phyloP scores from a whole-genome alignment of 2,888 invertebrate genomes.

The Nycteola revayana region DNA sequence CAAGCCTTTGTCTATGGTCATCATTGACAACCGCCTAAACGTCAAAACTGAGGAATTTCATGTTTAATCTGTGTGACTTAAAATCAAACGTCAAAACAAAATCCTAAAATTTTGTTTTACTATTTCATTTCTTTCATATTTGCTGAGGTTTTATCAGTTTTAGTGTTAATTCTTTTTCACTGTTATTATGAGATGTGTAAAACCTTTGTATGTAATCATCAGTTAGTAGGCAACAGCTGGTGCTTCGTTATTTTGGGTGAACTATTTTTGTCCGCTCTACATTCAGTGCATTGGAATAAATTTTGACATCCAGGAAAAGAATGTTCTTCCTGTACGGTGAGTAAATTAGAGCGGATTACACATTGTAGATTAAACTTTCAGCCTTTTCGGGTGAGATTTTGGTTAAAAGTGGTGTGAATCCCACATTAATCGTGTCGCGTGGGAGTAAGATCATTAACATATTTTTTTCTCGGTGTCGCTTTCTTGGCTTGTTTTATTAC shows the following conservation, averaged over 20 bases:
- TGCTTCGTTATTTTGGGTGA: slow-evolving; percentile 71
- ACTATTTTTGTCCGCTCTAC: slow-evolving; percentile 81
- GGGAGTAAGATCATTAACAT: slow-evolving; percentile 54
- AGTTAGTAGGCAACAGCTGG: slow-evolving; percentile 21
- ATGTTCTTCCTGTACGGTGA: slow-evolving; percentile 71
- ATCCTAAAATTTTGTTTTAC: slow-evolving; percentile 57
- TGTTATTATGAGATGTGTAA: slow-evolving; percentile 26
- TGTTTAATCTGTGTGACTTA: slow-evolving; percentile 20
- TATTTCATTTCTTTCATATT: slow-evolving; percentile 35
- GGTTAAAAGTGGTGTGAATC: slow-evolving; percentile 23
- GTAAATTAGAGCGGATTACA: slow-evolving; percentile 37
- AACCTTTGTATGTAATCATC: slow-evolving; percentile 20
- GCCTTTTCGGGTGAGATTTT: slow-evolving; percentile 26
- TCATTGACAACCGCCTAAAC: slow-evolving; percentile 1
- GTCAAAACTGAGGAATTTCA: slow-evolving; percentile 16
- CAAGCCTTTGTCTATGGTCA: too few relatives aligned
- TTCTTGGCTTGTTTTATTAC: slow-evolving; percentile 19
- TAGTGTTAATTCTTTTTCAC: slow-evolving; percentile 14
- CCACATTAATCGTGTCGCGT: slow-evolving; percentile 40
- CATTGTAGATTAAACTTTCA: slow-evolving; percentile 15
- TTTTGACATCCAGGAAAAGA: slow-evolving; percentile 75
- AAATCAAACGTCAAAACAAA: slow-evolving; percentile 70
- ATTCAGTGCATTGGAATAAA: slow-evolving; percentile 73
- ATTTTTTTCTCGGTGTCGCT: slow-evolving; percentile 44
- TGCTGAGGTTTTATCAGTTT: slow-evolving; percentile 20